Evolutionary conservation across 2,113 vertebrate genomes (phyloP).

Genomic region (Chaetops frenatus): DNA sequence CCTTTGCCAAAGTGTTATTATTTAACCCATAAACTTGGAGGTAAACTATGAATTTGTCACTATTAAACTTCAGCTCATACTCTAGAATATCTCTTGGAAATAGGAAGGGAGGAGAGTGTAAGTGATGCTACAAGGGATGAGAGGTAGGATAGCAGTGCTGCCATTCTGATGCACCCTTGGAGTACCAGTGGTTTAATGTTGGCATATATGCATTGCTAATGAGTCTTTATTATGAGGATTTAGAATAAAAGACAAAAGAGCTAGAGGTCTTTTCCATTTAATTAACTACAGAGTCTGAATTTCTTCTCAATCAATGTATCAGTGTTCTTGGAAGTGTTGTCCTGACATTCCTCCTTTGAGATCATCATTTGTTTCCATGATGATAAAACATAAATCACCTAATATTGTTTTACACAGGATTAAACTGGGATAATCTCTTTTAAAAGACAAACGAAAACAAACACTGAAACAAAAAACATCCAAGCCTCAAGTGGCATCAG

Average conservation of each 20-base stretch:
- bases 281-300: neutral
- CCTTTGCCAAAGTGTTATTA: neutral
- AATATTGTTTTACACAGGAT: neutral
- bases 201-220: neutral
- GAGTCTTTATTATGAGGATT: neutral
- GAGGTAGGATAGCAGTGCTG: neutral
- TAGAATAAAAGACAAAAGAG: neutral
- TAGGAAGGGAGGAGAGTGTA: neutral
- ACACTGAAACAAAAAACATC: neutral
- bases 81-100: neutral
- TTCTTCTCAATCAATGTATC: neutral
- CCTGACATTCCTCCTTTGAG: neutral
- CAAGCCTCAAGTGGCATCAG: neutral
- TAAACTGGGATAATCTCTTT: neutral
- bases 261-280: neutral
- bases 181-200: neutral
- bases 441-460: neutral
- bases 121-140: neutral
- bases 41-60: neutral
- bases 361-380: neutral
- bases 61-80: neutral
- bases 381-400: neutral
- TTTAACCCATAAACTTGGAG: neutral
- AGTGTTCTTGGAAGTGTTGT: neutral
- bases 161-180: neutral